Evolutionary conservation across 2,888 invertebrate species (phyloP).

Genomic region (Phymatocera aterrima): DNA sequence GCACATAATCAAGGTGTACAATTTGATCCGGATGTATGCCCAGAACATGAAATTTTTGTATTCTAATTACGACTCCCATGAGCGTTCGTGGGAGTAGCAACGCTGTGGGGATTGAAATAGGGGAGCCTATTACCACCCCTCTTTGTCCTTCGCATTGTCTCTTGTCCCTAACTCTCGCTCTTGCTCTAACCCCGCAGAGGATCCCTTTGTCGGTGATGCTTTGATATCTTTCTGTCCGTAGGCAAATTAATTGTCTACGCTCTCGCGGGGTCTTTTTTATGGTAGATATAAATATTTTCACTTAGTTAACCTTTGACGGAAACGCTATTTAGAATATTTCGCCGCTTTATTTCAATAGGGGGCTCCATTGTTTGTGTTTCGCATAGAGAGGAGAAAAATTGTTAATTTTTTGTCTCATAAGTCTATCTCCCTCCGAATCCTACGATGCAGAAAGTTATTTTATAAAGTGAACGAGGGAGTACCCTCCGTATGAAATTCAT

Average conservation of each 20-base stretch:
- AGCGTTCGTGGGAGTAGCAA: slow-evolving; percentile 60
- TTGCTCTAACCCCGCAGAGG: slow-evolving; percentile 49
- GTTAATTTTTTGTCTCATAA: slow-evolving; percentile 40
- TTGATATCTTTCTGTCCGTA: slow-evolving; percentile 62
- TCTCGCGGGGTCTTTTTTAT: slow-evolving; percentile 53
- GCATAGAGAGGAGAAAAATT: slow-evolving; percentile 8
- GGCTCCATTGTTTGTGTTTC: slow-evolving; percentile 14
- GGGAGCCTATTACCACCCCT: slow-evolving; percentile 28
- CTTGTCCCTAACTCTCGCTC: slow-evolving; percentile 46
- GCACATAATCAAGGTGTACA: slow-evolving; percentile 54
- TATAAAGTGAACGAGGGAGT: slow-evolving; percentile 8
- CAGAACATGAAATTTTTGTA: slow-evolving; percentile 64
- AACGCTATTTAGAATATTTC: slow-evolving; percentile 51
- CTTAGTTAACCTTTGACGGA: slow-evolving; percentile 62
- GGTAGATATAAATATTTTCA: slow-evolving; percentile 65
- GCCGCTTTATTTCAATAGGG: slow-evolving; percentile 23
- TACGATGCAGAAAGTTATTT: slow-evolving; percentile 33
- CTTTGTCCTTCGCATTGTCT: slow-evolving; percentile 41
- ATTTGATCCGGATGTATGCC: slow-evolving; percentile 49
- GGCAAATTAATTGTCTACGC: slow-evolving; percentile 64
- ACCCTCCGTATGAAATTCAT: too few relatives aligned
- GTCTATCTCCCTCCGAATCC: slow-evolving; percentile 10
- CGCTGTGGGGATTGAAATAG: slow-evolving; percentile 60
- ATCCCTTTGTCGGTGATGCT: slow-evolving; percentile 53
- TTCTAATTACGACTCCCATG: slow-evolving; percentile 64